Percentiles rank a stretch among this genome's conserved stretches.
phyloP scores from a whole-genome alignment of 2,797 vertebrate genomes.

The Lithobates pipiens region DNA sequence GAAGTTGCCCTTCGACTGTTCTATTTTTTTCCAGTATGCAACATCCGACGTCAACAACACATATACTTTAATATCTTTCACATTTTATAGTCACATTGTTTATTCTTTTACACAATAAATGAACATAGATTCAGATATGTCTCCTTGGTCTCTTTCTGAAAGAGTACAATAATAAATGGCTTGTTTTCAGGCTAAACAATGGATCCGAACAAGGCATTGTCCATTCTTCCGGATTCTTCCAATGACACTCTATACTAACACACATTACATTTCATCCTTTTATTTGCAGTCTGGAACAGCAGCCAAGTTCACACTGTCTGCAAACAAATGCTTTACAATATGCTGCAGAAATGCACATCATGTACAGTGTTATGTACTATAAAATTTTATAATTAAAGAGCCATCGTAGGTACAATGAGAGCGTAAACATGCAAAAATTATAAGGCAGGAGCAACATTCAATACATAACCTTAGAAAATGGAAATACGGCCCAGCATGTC shows the following conservation, averaged over 20 bases:
- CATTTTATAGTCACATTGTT: neutral
- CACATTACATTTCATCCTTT: neutral
- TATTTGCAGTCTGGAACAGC: conserved; percentile 3
- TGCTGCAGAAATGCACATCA: neutral
- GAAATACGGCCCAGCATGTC: too few relatives aligned
- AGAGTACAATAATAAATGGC: neutral
- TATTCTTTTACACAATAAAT: neutral
- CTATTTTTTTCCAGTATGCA: too few relatives aligned
- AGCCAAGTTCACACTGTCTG: neutral
- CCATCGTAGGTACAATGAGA: too few relatives aligned
- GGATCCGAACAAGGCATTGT: neutral
- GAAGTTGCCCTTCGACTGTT: too few relatives aligned
- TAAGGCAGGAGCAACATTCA: too few relatives aligned
- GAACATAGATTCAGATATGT: neutral
- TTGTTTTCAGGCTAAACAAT: conserved; percentile 4
- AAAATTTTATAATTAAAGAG: too few relatives aligned
- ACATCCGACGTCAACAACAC: neutral
- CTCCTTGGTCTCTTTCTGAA: neutral
- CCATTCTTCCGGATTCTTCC: neutral
- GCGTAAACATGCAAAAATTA: too few relatives aligned
- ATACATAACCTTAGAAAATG: too few relatives aligned
- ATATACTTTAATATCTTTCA: neutral
- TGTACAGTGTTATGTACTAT: neutral
- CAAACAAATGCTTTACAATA: neutral
- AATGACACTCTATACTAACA: conserved; percentile 8